Base-by-base conservation (phyloP, 1,140 invertebrate species). In the Saccostrea echinata region DNA sequence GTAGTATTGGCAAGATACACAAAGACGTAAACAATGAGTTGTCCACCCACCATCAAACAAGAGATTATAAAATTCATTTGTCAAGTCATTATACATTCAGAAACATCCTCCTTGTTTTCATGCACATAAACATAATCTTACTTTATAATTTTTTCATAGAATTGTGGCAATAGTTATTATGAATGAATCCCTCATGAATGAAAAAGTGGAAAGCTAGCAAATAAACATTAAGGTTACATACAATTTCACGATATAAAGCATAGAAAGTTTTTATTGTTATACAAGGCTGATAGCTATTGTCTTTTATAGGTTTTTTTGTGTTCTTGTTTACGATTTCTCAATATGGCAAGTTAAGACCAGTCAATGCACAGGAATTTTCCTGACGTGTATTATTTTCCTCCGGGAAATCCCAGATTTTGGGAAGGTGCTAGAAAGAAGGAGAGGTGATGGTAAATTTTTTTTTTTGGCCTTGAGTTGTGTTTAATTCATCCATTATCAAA, bases 381-480 rank as follows among this genome's bases (percentile, higher is more conserved):
- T 33, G 24, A 27, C 24, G 27, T 12, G 12, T 71, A 16, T 13
- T 30, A 13, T 27, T 76, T 33, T 16, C 68, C 24, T 30, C 8
- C 0, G 68, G 68, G 68, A 76, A 76, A 30, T 35, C 55, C 68
- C 16, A 16, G 16, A 76, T 11, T 76, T 24, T 76, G 68, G 68
- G 68, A 76, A 76, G 68, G 68, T 76, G 68, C 13, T 16, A 30
- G 33, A 76, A 30, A 76, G 68, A 76, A 30, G 13, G 24, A 30
- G 30, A 76, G 24, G 68, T 76, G 68, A 76, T 33, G 6, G 55
- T 61, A 61, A 16, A 21, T 61, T 18, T 61, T n/a, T 18, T 61
- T n/a, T 61, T 30, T 76, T 16, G 13, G 30, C 27, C 68, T 76
- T 76, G 68, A 76, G 68, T 76, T 76, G 68, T 76, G 27, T 76